Conservation (phyloP, 1,140 invertebrate species). For the Lordiphosa clarofinis region DNA sequence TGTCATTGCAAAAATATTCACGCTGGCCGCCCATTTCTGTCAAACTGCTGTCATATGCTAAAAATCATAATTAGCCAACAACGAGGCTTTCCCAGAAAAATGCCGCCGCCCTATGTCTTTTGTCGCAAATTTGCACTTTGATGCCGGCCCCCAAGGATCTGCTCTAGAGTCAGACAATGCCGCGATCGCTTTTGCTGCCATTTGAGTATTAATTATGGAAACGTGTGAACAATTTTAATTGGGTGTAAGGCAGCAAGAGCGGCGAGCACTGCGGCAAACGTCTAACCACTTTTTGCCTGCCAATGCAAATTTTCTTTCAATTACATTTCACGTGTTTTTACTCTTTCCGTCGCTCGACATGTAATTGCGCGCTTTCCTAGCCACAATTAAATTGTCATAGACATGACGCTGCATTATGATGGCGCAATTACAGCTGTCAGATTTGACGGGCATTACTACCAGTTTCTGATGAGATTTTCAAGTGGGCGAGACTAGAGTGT, state of each 20-base stretch:
- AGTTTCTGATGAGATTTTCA: conserved; percentile 29
- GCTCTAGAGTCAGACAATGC: conserved; percentile 17
- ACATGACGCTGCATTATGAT: conserved; percentile 72
- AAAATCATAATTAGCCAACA: conserved; percentile 67
- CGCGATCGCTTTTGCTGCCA: conserved; percentile 43
- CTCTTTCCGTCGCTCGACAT: conserved; percentile 33
- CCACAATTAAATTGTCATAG: conserved; percentile 76
- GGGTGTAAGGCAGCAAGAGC: conserved; percentile 55
- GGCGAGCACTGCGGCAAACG: conserved; percentile 13
- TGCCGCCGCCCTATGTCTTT: conserved; percentile 17
- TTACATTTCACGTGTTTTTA: conserved; percentile 44
- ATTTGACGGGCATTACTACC: conserved; percentile 54
- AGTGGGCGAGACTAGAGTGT: conserved; percentile 2
- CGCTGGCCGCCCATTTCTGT: conserved; percentile 48
- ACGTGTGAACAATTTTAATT: conserved; percentile 78
- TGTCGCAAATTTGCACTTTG: conserved; percentile 50
- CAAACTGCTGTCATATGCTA: conserved; percentile 56
- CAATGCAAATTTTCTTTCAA: conserved; percentile 71
- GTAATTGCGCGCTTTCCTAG: conserved; percentile 73
- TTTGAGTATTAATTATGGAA: conserved; percentile 77
- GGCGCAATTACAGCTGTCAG: conserved; percentile 72
- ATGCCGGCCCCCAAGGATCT: conserved; percentile 18
- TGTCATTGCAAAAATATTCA: conserved; percentile 56
- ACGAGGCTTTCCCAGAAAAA: conserved; percentile 50
- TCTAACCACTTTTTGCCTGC: conserved; percentile 39